Conservation (phyloP, 2,888 invertebrate species). For the Anaspis maculata region DNA sequence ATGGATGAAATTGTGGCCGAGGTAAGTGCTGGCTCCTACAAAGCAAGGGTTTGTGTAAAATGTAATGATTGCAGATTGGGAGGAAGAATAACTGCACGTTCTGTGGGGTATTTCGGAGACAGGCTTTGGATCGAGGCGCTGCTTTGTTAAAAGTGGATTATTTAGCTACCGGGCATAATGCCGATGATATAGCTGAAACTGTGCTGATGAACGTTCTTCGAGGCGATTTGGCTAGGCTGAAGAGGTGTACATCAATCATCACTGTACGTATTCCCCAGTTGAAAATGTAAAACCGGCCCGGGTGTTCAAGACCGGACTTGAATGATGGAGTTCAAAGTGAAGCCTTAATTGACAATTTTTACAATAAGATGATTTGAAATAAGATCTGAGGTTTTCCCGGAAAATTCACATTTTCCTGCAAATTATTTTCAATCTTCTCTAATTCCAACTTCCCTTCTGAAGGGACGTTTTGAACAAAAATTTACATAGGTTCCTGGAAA, state of each 20-base stretch:
- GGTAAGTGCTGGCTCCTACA: too few relatives aligned
- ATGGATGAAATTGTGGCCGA: constrained; percentile 96
- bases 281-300: background rate
- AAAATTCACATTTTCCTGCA: too few relatives aligned
- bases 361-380: too few relatives aligned
- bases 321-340: too few relatives aligned
- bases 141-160: constrained; percentile 79
- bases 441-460: too few relatives aligned
- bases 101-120: constrained; percentile 91
- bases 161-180: constrained; percentile 95
- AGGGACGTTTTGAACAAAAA: too few relatives aligned
- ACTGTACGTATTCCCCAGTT: constrained; percentile 54
- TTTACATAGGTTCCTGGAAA: too few relatives aligned
- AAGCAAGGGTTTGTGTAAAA: constrained; percentile 1
- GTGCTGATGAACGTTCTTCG: constrained; percentile 95
- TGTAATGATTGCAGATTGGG: constrained; percentile 49
- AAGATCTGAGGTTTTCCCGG: too few relatives aligned
- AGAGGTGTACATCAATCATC: constrained; percentile 82
- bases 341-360: too few relatives aligned
- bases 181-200: constrained; percentile 97
- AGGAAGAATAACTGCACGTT: constrained; percentile 95
- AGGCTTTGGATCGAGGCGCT: constrained; percentile 94
- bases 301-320: too few relatives aligned
- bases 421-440: too few relatives aligned
- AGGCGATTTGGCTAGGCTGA: constrained; percentile 90